Evolutionary conservation across 2,113 vertebrate species (phyloP).

Genomic region (Ceratotherium simum): DNA sequence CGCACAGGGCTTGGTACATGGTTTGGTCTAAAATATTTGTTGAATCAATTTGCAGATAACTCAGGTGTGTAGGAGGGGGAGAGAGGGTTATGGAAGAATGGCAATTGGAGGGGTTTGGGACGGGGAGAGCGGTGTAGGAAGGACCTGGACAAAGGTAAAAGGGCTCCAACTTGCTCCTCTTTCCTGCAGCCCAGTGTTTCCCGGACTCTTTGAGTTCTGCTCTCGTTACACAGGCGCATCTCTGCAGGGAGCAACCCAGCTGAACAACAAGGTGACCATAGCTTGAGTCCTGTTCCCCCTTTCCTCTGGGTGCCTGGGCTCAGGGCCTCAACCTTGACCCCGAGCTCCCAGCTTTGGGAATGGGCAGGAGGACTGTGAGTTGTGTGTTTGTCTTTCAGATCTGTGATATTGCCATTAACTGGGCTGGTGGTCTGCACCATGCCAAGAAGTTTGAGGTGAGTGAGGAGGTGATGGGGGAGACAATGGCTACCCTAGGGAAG

Average conservation of each 20-base stretch:
- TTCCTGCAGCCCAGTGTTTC: constrained; percentile 94
- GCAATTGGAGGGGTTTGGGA: neutral
- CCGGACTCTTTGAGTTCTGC: constrained; percentile 98
- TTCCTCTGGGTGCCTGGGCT: neutral
- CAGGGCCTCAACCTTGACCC: neutral
- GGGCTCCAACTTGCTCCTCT: neutral
- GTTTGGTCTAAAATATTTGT: constrained; percentile 52
- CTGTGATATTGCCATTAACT: constrained; percentile 99
- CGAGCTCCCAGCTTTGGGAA: neutral
- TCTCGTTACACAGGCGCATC: constrained; percentile 98
- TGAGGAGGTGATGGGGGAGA: neutral
- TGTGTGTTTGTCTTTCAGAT: constrained; percentile 88
- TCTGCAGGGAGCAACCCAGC: constrained; percentile 97
- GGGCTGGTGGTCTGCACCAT: constrained; percentile 98
- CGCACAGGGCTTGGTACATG: neutral
- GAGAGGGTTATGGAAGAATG: neutral
- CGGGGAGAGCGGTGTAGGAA: neutral
- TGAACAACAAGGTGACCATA: constrained; percentile 96
- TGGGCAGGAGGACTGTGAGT: constrained; percentile 42
- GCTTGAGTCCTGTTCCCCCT: neutral
- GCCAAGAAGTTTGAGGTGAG: constrained; percentile 99
- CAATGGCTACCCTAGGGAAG: neutral
- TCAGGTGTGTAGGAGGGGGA: neutral
- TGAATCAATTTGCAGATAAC: constrained; percentile 47
- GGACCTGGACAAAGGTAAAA: neutral